Evolutionary conservation across 2,888 invertebrate species (phyloP), one percentile per base, ranked within the genome.

Genomic region (Polietes domitor): DNA sequence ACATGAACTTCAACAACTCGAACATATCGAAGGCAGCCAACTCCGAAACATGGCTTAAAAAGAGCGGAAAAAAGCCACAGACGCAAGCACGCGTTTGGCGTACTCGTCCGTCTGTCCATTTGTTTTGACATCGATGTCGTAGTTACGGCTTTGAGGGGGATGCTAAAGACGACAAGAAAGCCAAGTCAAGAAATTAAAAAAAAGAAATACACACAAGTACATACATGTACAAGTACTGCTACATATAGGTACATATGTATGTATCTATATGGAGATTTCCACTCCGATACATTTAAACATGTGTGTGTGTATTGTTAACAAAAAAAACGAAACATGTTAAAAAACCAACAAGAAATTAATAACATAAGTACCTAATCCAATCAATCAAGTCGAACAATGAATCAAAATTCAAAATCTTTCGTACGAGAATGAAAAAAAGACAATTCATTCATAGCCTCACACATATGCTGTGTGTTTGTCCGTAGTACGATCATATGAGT

Each of bases 351-450:
- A 77, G 87, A 90, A 90, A 89, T 90, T 90, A 90, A 90, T 90
- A 89, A 90, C 89, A 89, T 89, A 90, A 90, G 89, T 89, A 89
- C 89, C 88, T 88, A 91, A 91, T 89, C 90, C 90, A 90, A 91
- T 90, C 90, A 90, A 90, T 90, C 90, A 90, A 90, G 89, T 88
- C 87, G 87, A 90, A 87, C 87, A 87, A 88, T 86, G 86, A 87
- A 88, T 87, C 86, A 82, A 75, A 74, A 61, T 55, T 77, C 21
- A 65, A 75, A 28, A 82, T 55, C 55, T 58, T 41, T 75, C 55
- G 21, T 74, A 73, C 21, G 41, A 32, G 43, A 70, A 50, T 71
- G 63, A 28, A 41, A 37, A 68, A 74, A 68, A 61, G 47, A 41
- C 72, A 65, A 43, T 68, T 83, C 55, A 65, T 80, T 80, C 80